These are phyloP conservation scores for Drosophila kikkawai DNA, from an alignment of 1,140 invertebrate genomes.

Conservation along the genomic window DNA sequence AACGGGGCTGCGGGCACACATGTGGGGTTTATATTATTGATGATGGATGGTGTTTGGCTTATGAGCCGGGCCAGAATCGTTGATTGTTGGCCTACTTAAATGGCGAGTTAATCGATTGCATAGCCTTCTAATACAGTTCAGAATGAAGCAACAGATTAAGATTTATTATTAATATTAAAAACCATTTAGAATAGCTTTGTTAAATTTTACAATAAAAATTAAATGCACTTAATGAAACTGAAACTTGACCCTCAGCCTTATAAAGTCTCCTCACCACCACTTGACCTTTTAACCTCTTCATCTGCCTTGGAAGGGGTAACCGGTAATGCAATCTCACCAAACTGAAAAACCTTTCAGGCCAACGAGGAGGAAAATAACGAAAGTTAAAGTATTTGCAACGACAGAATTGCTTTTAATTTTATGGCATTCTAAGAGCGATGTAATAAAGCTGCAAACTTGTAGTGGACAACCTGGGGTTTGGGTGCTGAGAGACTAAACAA, in stretches of 20 bases:
- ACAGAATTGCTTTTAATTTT: slow-evolving; percentile 79
- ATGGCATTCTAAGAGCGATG: slow-evolving; percentile 65
- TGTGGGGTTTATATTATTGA: slow-evolving; percentile 16
- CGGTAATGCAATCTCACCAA: background rate
- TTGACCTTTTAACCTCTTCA: slow-evolving; percentile 28
- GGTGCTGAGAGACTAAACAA: slow-evolving; percentile 1
- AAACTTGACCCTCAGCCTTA: background rate
- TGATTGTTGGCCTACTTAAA: slow-evolving; percentile 3
- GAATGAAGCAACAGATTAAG: background rate
- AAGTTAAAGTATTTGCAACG: slow-evolving; percentile 54
- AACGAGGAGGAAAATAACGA: slow-evolving; percentile 21
- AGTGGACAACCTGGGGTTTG: slow-evolving; percentile 36
- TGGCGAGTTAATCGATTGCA: slow-evolving; percentile 1
- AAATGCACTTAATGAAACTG: background rate
- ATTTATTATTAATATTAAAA: too few species aligned
- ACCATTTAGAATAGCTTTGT: too few species aligned
- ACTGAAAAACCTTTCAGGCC: slow-evolving; percentile 25
- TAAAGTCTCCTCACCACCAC: background rate
- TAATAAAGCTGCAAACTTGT: slow-evolving; percentile 59
- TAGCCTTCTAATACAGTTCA: background rate
- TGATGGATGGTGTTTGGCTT: slow-evolving; percentile 21
- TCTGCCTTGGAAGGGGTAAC: slow-evolving; percentile 4
- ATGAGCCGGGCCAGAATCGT: slow-evolving; percentile 2
- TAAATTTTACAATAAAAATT: background rate
- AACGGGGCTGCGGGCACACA: slow-evolving; percentile 14